These are phyloP conservation scores for Taenaris catops DNA, from an alignment of 2,888 invertebrate genomes.

Conservation along the genomic window DNA sequence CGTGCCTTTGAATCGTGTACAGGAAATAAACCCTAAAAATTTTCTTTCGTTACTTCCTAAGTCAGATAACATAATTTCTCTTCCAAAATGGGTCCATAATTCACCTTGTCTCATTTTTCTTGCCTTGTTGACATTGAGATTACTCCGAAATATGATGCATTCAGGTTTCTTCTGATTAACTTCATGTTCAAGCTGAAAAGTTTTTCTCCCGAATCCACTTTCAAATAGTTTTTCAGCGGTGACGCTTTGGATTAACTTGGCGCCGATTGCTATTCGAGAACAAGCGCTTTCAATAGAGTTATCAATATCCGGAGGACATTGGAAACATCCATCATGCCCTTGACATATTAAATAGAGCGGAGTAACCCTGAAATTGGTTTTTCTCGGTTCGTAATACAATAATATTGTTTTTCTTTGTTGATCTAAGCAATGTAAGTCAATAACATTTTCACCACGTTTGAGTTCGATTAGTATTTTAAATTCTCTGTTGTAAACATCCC, in stretches of 20 bases:
- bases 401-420: conserved; percentile 60
- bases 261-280: conserved; percentile 86
- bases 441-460: conserved; percentile 80
- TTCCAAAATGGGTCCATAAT: conserved; percentile 91
- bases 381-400: conserved; percentile 79
- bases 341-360: conserved; percentile 92
- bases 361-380: conserved; percentile 82
- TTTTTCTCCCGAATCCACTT: conserved; percentile 87
- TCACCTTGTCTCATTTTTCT: conserved; percentile 87
- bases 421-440: conserved; percentile 79
- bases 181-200: conserved; percentile 88
- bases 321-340: conserved; percentile 89
- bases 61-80: conserved; percentile 88
- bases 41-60: conserved; percentile 85
- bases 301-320: conserved; percentile 82
- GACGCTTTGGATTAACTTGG: conserved; percentile 90
- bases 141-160: conserved; percentile 87
- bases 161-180: conserved; percentile 76
- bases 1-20: conserved; percentile 87
- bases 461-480: conserved; percentile 86
- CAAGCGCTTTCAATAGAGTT: conserved; percentile 86
- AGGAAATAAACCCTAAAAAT: conserved; percentile 93
- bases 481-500: conserved; percentile 83
- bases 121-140: conserved; percentile 84
- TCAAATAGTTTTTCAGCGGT: conserved; percentile 93